Conservation (phyloP, 2,888 invertebrate species). For the Danaus chrysippus region DNA sequence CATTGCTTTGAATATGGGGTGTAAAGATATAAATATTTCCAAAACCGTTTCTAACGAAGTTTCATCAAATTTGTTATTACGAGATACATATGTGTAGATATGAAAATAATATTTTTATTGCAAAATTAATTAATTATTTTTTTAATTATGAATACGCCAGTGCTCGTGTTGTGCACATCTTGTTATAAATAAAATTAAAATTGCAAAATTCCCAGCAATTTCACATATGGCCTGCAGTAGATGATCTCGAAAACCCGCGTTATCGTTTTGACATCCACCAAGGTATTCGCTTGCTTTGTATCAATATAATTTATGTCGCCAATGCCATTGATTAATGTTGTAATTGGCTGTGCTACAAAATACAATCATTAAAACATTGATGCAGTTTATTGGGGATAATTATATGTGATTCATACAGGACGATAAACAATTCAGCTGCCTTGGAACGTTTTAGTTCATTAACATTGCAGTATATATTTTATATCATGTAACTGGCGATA, state of each 20-base stretch:
- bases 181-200: conserved; percentile 78
- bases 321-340: conserved; percentile 69
- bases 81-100: too few species aligned
- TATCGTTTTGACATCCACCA: conserved; percentile 68
- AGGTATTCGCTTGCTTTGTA: conserved; percentile 63
- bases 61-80: too few species aligned
- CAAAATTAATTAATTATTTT: neutral
- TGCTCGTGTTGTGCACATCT: conserved; percentile 39
- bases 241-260: conserved; percentile 62
- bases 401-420: conserved; percentile 31
- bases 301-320: conserved; percentile 73
- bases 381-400: conserved; percentile 33
- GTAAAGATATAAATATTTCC: too few species aligned
- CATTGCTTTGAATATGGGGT: too few species aligned
- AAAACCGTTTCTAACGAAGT: too few species aligned
- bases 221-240: conserved; percentile 73
- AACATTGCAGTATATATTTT: conserved; percentile 1
- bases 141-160: conserved; percentile 13
- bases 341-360: conserved; percentile 54
- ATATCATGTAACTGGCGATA: neutral
- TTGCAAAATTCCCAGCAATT: conserved; percentile 76
- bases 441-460: conserved; percentile 20
- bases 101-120: too few species aligned
- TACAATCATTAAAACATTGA: conserved; percentile 33
- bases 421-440: conserved; percentile 15